These are phyloP conservation scores for Cheilosia scutellata DNA, from an alignment of 2,888 invertebrate genomes.

Conservation along the genomic window DNA sequence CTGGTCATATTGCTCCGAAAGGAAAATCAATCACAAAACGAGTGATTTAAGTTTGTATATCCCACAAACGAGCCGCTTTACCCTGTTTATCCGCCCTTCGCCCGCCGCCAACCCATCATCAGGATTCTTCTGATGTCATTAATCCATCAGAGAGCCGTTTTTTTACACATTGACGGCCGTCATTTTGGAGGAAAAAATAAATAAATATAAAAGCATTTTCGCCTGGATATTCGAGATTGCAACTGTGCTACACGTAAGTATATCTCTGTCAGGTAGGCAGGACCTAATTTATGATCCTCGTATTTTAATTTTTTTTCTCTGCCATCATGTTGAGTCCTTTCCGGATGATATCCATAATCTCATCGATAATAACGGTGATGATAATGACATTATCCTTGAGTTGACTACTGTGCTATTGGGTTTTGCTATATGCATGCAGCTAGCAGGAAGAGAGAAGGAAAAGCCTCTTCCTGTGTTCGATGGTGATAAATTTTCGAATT, in stretches of 20 bases:
- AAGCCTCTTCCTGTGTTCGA: slow-evolving; percentile 18
- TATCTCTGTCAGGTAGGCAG: slow-evolving; percentile 33
- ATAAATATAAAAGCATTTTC: slow-evolving; percentile 29
- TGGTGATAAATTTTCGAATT: slow-evolving; percentile 72
- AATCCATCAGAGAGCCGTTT: slow-evolving; percentile 52
- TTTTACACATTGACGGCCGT: slow-evolving; percentile 36
- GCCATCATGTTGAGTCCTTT: slow-evolving; percentile 34
- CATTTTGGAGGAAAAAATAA: slow-evolving; percentile 3
- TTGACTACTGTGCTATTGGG: neutral
- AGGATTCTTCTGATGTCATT: slow-evolving; percentile 30
- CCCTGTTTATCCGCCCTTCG: slow-evolving; percentile 5
- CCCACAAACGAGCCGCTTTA: slow-evolving; percentile 24
- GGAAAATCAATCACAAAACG: slow-evolving; percentile 40
- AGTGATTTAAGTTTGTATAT: slow-evolving; percentile 2
- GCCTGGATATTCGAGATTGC: slow-evolving; percentile 40
- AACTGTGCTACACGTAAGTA: neutral
- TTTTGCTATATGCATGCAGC: slow-evolving; percentile 13
- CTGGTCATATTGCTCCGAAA: slow-evolving; percentile 30
- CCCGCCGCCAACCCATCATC: neutral
- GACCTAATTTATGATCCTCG: slow-evolving; percentile 57
- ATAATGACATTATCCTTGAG: slow-evolving; percentile 65
- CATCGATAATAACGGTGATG: slow-evolving; percentile 63
- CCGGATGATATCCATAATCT: slow-evolving; percentile 62
- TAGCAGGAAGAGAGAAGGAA: neutral
- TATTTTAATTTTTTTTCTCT: slow-evolving; percentile 35